These are phyloP conservation scores for Ornithoptera priamus DNA, from an alignment of 2,888 invertebrate genomes.

Conservation along the genomic window DNA sequence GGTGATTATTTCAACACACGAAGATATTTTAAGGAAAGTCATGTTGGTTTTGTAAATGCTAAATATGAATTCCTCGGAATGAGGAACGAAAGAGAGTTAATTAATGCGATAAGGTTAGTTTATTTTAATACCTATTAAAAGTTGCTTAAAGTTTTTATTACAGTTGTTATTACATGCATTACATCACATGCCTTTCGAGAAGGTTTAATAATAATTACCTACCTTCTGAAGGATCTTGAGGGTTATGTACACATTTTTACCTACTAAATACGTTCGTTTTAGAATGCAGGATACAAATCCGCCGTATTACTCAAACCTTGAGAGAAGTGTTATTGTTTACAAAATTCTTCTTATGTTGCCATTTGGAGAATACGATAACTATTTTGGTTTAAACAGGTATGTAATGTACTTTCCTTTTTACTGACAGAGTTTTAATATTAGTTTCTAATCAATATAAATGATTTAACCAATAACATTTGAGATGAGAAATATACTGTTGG, in stretches of 20 bases:
- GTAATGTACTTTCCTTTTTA: neutral
- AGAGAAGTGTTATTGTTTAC: slow-evolving; percentile 38
- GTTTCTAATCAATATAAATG: neutral
- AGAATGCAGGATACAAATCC: slow-evolving; percentile 33
- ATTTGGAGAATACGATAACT: slow-evolving; percentile 34
- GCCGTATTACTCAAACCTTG: slow-evolving; percentile 35
- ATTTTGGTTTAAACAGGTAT: slow-evolving; percentile 32
- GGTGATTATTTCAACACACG: slow-evolving; percentile 33
- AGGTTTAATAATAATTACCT: too few species aligned
- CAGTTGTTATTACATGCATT: too few species aligned
- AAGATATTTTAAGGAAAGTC: slow-evolving; percentile 37
- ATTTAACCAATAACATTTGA: neutral
- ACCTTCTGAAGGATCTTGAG: too few species aligned
- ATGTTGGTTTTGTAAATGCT: slow-evolving; percentile 34
- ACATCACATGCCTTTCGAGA: too few species aligned
- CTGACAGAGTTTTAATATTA: neutral
- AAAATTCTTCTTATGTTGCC: slow-evolving; percentile 36
- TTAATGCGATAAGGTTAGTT: slow-evolving; percentile 33
- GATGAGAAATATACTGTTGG: too few species aligned
- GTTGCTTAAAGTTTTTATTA: too few species aligned
- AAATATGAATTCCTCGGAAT: slow-evolving; percentile 22
- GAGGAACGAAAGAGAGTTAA: slow-evolving; percentile 30
- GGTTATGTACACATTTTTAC: neutral
- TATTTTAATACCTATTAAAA: too few species aligned
- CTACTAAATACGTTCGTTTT: slow-evolving; percentile 8